A percentile compares a stretch with the other conserved stretches of the same genome.
Conservation (phyloP, 2,113 vertebrate genomes). For the Helogale parvula region DNA sequence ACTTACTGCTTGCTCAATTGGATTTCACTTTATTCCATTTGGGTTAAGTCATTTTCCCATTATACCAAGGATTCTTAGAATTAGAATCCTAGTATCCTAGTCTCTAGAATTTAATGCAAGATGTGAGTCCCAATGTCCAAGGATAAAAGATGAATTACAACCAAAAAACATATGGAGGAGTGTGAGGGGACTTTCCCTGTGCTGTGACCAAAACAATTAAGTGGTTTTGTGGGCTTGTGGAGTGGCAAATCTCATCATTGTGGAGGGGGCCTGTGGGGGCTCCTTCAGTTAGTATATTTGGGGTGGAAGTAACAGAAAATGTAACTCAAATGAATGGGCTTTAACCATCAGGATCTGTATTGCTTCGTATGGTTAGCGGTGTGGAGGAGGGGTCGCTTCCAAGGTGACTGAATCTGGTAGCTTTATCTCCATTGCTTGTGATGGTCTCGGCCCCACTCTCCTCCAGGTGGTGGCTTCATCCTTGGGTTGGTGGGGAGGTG, state of each 20-base stretch:
- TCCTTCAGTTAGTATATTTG: not conserved
- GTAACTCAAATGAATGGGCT: not conserved
- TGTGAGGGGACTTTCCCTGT: no score
- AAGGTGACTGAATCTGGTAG: not conserved
- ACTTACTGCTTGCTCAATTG: not conserved
- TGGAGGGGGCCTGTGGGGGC: not conserved
- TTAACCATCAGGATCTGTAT: not conserved
- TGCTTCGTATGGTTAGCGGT: not conserved
- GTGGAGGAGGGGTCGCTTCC: not conserved
- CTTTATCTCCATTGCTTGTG: not conserved
- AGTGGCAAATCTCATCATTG: conserved; percentile 48
- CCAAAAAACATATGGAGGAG: not conserved
- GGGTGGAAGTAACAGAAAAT: not conserved
- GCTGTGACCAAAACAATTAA: not conserved
- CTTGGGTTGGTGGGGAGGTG: not conserved
- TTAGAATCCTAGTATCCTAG: not conserved
- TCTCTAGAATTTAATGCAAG: not conserved
- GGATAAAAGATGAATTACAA: not conserved
- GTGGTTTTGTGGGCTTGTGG: not conserved
- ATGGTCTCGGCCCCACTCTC: not conserved
- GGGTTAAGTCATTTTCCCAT: not conserved
- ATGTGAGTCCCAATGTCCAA: not conserved
- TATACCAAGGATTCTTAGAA: conserved; percentile 1
- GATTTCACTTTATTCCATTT: not conserved
- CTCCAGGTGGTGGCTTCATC: not conserved